These are phyloP conservation scores for Neoaliturus tenellus DNA, from an alignment of 2,888 invertebrate species.

Conservation along the genomic window DNA sequence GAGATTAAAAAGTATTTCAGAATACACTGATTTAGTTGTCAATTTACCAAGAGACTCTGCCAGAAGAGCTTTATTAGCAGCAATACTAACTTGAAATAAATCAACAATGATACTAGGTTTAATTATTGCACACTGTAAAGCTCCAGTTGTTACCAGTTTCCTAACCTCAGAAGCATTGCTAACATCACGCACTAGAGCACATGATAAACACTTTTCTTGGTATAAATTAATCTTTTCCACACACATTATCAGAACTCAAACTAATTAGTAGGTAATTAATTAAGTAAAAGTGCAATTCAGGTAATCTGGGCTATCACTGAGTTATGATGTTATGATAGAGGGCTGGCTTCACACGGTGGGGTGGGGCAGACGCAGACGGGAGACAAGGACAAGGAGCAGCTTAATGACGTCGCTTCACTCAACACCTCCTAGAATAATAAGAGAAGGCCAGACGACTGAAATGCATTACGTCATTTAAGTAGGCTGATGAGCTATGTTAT, in stretches of 20 bases:
- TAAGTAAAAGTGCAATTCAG: no score
- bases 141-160: conserved; percentile 75
- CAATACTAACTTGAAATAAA: conserved; percentile 79
- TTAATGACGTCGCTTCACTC: no score
- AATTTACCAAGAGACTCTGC: conserved; percentile 73
- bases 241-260: not conserved
- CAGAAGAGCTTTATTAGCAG: conserved; percentile 80
- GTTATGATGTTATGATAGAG: no score
- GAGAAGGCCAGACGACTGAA: no score
- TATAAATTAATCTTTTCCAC: conserved; percentile 2
- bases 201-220: not conserved
- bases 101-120: conserved; percentile 79
- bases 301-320: no score
- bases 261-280: no score
- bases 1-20: conserved; percentile 82
- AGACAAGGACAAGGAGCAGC: no score
- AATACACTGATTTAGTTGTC: conserved; percentile 78
- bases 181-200: conserved; percentile 73
- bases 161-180: conserved; percentile 76
- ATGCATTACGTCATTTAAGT: no score
- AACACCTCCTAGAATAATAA: no score
- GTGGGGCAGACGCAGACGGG: no score
- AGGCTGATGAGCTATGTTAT: no score
- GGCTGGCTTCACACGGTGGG: no score
- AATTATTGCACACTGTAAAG: conserved; percentile 78